These are phyloP conservation scores for Brachylomia viminalis DNA, from an alignment of 2,888 invertebrate species.

Conservation along the genomic window DNA sequence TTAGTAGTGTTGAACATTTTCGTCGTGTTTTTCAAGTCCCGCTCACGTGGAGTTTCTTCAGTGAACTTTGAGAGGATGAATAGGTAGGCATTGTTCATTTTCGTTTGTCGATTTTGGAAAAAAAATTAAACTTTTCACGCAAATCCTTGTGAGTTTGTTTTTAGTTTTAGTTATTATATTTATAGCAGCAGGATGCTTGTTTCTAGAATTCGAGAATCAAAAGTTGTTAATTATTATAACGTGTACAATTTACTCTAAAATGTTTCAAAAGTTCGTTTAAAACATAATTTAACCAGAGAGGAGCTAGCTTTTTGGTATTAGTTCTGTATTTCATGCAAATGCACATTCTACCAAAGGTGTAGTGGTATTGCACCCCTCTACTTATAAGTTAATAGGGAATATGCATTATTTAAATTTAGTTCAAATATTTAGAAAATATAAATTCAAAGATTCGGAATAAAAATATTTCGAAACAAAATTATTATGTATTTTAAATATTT, in stretches of 20 bases:
- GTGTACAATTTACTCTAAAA: background rate
- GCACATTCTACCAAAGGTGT: background rate
- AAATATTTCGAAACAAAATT: no score
- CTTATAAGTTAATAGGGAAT: no score
- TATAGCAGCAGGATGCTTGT: background rate
- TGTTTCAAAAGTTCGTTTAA: background rate
- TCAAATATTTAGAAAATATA: no score
- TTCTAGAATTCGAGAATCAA: background rate
- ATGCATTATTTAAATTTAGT: no score
- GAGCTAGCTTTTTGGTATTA: constrained; percentile 4
- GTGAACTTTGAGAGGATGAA: background rate
- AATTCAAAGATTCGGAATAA: no score
- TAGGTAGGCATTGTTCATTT: background rate
- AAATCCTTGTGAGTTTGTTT: no score
- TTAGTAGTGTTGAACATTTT: background rate
- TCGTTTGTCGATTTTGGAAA: background rate
- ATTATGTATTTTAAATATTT: no score
- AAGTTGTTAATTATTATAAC: background rate
- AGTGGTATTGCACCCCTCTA: background rate
- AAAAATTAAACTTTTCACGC: background rate
- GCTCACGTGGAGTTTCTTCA: background rate
- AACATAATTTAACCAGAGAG: background rate
- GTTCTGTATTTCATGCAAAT: background rate
- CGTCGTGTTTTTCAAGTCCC: background rate
- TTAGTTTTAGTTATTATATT: background rate